phyloP scores from a whole-genome alignment of 2,113 vertebrate genomes.

The Prionailurus viverrinus region DNA sequence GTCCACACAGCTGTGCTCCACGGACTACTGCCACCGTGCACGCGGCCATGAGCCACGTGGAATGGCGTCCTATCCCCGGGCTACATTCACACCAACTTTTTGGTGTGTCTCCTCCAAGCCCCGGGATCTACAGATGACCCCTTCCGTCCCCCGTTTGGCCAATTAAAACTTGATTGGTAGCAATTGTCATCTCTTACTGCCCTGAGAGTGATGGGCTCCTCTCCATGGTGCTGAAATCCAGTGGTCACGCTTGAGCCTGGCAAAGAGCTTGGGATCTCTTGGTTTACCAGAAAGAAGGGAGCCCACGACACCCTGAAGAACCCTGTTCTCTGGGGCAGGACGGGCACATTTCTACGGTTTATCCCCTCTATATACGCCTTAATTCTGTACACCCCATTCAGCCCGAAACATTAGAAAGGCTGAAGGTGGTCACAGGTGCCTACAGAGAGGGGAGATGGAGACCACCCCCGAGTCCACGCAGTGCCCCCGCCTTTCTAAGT shows the following conservation, averaged over 20 bases:
- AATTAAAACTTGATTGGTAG: fast-evolving
- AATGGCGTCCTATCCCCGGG: fast-evolving
- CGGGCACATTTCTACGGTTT: fast-evolving
- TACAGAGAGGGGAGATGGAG: fast-evolving
- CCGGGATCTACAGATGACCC: fast-evolving
- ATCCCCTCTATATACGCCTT: fast-evolving
- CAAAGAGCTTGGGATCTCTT: neutral
- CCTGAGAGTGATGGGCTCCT: neutral
- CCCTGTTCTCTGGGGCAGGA: fast-evolving
- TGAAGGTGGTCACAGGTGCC: fast-evolving
- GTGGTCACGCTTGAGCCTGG: neutral
- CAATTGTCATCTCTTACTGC: fast-evolving
- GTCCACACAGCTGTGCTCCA: neutral
- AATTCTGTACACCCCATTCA: fast-evolving
- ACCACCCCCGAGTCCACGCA: fast-evolving
- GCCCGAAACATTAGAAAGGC: fast-evolving
- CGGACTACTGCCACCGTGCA: fast-evolving
- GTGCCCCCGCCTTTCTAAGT: too few species aligned
- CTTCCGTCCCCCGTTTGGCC: fast-evolving
- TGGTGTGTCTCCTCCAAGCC: fast-evolving
- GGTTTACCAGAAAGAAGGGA: neutral
- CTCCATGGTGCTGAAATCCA: neutral
- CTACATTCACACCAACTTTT: fast-evolving
- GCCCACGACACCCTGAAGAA: fast-evolving
- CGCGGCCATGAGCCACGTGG: neutral